phyloP scores from a whole-genome alignment of 2,797 vertebrate species.

The Percopsis omiscomaycus region DNA sequence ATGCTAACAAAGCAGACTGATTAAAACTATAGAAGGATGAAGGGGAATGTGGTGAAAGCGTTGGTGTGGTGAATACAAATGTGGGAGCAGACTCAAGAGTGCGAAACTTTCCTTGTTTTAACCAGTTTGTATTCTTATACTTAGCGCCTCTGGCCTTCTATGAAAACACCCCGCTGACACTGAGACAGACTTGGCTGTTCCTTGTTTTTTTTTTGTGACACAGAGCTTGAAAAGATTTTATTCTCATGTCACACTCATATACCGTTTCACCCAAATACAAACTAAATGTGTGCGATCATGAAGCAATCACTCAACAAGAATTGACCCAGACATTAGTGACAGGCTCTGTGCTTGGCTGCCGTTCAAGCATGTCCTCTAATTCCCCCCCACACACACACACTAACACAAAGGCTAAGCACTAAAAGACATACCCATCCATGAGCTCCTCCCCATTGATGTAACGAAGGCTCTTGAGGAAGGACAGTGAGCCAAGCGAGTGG shows the following conservation, averaged over 20 bases:
- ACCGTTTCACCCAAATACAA: neutral
- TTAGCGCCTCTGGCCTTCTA: too few relatives aligned
- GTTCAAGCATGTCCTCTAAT: slow-evolving; percentile 27
- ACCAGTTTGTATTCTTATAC: too few relatives aligned
- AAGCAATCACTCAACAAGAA: neutral
- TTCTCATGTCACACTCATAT: slow-evolving; percentile 8
- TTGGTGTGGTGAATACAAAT: neutral
- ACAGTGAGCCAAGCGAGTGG: slow-evolving; percentile 91
- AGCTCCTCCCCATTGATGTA: slow-evolving; percentile 93
- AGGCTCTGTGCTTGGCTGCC: slow-evolving; percentile 19
- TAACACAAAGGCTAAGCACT: slow-evolving; percentile 4
- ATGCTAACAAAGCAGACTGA: neutral
- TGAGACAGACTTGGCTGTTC: too few relatives aligned
- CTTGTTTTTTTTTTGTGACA: too few relatives aligned
- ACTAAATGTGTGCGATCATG: neutral
- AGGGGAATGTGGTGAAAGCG: too few relatives aligned
- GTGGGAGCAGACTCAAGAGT: neutral
- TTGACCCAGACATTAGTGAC: slow-evolving; percentile 23
- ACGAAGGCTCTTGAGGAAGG: slow-evolving; percentile 93
- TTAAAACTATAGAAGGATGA: neutral
- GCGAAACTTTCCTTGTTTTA: too few relatives aligned
- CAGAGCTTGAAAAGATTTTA: too few relatives aligned
- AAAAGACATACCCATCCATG: slow-evolving; percentile 84
- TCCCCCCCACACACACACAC: slow-evolving; percentile 8
- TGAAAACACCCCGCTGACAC: too few relatives aligned